A percentile compares a stretch with the other conserved stretches of the same genome.
phyloP scores from a whole-genome alignment of 2,113 vertebrate species.

The Agapornis roseicollis region DNA sequence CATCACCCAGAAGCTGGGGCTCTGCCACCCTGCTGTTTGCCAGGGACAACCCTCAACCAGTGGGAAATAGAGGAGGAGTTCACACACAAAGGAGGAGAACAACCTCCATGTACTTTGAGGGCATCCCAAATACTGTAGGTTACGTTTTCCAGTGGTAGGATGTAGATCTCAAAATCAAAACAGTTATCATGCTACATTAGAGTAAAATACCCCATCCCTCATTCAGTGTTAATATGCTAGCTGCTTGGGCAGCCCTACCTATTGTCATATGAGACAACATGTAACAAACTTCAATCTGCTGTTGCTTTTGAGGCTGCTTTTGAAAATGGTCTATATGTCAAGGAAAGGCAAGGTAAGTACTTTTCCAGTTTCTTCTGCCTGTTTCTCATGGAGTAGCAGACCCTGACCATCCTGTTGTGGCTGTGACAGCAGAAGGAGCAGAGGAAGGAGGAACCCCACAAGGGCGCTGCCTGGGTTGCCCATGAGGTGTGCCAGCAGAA shows the following conservation, averaged over 20 bases:
- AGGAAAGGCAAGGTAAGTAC: neutral
- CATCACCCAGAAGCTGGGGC: neutral
- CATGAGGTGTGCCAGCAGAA: neutral
- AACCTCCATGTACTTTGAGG: neutral
- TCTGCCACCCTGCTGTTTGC: neutral
- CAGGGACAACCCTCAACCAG: neutral
- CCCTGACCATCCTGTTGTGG: neutral
- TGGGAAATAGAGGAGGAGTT: accelerated
- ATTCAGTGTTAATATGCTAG: neutral
- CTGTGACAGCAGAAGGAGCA: neutral
- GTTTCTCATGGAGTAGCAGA: neutral
- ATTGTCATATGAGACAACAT: neutral
- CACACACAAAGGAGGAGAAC: neutral
- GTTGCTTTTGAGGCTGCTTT: neutral
- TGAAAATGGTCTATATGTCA: neutral
- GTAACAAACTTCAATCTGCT: neutral
- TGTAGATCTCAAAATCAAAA: neutral
- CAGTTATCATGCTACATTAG: too few species aligned
- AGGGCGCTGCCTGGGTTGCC: neutral
- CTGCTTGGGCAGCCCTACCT: neutral
- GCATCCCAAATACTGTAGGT: neutral
- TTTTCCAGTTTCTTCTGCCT: neutral
- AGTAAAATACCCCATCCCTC: neutral
- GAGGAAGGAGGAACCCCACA: neutral
- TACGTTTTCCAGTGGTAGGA: neutral